Evolutionary conservation across 1,140 invertebrate genomes (phyloP), one percentile per base, ranked within the genome.

Genomic region (Aphelenchoides avenae): DNA sequence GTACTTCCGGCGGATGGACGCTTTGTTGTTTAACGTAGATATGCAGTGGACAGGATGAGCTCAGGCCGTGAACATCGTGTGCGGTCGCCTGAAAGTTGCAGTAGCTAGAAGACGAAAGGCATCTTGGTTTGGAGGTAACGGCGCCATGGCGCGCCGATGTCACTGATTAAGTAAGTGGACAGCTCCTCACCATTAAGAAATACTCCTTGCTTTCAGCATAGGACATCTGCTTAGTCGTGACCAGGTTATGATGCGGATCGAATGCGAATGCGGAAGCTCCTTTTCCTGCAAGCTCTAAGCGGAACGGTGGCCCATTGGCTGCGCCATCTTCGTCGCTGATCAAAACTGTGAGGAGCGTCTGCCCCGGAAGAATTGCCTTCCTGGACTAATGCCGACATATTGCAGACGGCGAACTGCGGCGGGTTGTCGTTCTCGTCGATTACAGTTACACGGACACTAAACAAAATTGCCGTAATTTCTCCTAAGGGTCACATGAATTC

Each of bases 11-110:
- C 0, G 90, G 89, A 80, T 89, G 92, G 65, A 90, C 87, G 24
- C 89, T 93, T 77, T 95, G 90, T 79, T 95, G 91, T 52, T 91
- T 89, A 0, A 94, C 80, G 58, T 86, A 86, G 2, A 94, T 83
- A 18, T 83, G 82, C 0, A 96, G 85, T 83, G 85, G 88, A 0
- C 89, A 86, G 0, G 90, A 89, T 71, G 93, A 79, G 0, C 89
- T 86, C 7, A 91, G 89, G 24, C 84, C 86, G 6, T 91, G 92
- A 77, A 91, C 92, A 78, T 97, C 93, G 74, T 89, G 94, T 0
- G 93, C 93, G 34, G 89, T 81, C 2, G 95, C 83, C 62, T 89
- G 87, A 33, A 64, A 34, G 43, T 30, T 7, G 9, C 4, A 22
- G 15, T 29, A 56, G 37, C 11, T 33, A 66, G 7, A 37, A 46